These are phyloP conservation scores for Cerastis rubricosa DNA, from an alignment of 2,888 invertebrate genomes.

Conservation along the genomic window DNA sequence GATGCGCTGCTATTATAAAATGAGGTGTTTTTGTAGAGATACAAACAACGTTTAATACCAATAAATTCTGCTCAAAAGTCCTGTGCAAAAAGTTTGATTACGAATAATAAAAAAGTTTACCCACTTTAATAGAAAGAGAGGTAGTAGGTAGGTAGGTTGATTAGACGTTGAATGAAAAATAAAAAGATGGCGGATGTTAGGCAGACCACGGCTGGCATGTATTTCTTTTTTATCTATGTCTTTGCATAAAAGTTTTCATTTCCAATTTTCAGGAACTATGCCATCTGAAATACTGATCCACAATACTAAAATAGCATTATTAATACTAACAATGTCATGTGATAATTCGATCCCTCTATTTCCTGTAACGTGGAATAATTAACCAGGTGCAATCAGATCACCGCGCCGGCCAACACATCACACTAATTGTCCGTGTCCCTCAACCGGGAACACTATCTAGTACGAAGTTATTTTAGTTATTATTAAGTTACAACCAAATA, in stretches of 20 bases:
- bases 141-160: too few species aligned
- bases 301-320: neutral
- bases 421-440: constrained; percentile 46
- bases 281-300: neutral
- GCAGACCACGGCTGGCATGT: too few species aligned
- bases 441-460: constrained; percentile 16
- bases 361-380: constrained; percentile 57
- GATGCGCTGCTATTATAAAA: constrained; percentile 23
- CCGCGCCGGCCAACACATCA: constrained; percentile 26
- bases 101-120: neutral
- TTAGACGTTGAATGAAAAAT: too few species aligned
- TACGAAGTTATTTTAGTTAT: constrained; percentile 56
- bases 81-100: neutral
- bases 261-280: neutral
- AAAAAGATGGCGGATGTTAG: too few species aligned
- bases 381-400: constrained; percentile 37
- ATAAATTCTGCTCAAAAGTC: neutral
- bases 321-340: constrained; percentile 11
- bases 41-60: neutral
- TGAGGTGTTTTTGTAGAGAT: neutral
- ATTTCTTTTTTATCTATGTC: neutral
- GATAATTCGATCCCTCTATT: constrained; percentile 43
- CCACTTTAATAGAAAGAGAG: too few species aligned
- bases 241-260: neutral
- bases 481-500: constrained; percentile 24